Base-by-base conservation (phyloP, 2,888 invertebrate species). In the Liposcelis brunnea region DNA sequence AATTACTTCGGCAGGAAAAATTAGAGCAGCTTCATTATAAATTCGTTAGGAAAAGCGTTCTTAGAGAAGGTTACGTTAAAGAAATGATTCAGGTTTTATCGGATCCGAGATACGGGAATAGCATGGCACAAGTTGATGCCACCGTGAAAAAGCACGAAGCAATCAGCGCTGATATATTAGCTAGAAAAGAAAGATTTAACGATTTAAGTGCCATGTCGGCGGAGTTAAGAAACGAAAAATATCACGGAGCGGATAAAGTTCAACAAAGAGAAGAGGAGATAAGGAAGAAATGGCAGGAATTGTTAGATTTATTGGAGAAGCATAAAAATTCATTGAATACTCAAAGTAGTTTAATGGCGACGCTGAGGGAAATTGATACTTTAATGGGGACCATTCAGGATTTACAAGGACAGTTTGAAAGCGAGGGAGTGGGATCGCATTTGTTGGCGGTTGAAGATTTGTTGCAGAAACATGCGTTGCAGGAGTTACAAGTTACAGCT, bases 131-230 rank as follows among this genome's bases (percentile, higher is more conserved):
- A 60, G 91, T 95, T 0, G 95, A 97, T 61, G 95, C 95, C 1
- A 91, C 94, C 0, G 79, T 97, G 34, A 97, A 97, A 68, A 97
- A 97, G 59, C 95, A 97, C 60, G 95, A 97, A 64, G 95, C 97
- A 12, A 93, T 97, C 50, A 87, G 89, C 49, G 94, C 95, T 0
- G 97, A 97, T 60, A 95, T 97, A 46, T 68, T 94, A 45, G 90
- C 95, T 11, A 74, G 80, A 55, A 87, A 90, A 57, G 94, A 95
- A 60, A 76, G 97, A 8, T 94, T 97, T 61, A 83, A 87, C 54
- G 89, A 93, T 63, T 70, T 98, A 38, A 85, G 85, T 0, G 81
- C 83, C 45, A 91, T 98, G 89, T 87, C 90, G 2, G 79, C 81
- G 43, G 94, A 97, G 59, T 69, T 98, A 45, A 83, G 86, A 19